Evolutionary conservation across 1,140 invertebrate species (phyloP), one percentile per base, ranked within the genome.

Genomic region (Macrobrachium nipponense): DNA sequence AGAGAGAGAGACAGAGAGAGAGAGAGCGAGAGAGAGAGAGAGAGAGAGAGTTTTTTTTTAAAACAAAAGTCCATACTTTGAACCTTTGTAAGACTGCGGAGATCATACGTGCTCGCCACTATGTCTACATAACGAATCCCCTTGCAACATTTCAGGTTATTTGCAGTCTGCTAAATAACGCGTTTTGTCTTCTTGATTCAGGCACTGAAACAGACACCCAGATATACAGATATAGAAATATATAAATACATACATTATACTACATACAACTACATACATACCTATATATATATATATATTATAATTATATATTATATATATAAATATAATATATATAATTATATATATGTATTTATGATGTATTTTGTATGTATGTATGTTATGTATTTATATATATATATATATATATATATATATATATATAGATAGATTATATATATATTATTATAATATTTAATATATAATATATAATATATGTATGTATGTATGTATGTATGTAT

Each of bases 391-490:
- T 36, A 36, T 36, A 36, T 36, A 36, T 36, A 36, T 36, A 36
- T 36, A 36, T 36, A 36, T 36, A 36, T 36, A 36, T 36, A 36
- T 36, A 36, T 36, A 36, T 36, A 36, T 36, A 36, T 36, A 36
- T 36, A 36, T 36, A 36, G 1, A 36, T 36, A 36, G 4, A 36
- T 4, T 4, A 36, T 36, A 36, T 36, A 36, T 36, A 36, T 36
- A 36, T 36, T 2, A 36, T 2, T 4, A 36, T 36, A 36, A 36
- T 36, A 36, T 20, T 66, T 5, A 6, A 17, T 66, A 17, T 66
- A 15, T 66, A 17, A 17, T 66, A 15, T 66, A 66, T 66, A 66
- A 66, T 66, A 66, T 66, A 66, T 66, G 8, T 66, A 66, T 66
- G 12, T 66, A 27, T 66, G 12, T 66, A 66, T 66, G 8, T 66